Percentiles rank a stretch among this genome's conserved stretches.
These are phyloP conservation scores for Batillaria attramentaria DNA, from an alignment of 1,140 invertebrate genomes.

Conservation along the genomic window DNA sequence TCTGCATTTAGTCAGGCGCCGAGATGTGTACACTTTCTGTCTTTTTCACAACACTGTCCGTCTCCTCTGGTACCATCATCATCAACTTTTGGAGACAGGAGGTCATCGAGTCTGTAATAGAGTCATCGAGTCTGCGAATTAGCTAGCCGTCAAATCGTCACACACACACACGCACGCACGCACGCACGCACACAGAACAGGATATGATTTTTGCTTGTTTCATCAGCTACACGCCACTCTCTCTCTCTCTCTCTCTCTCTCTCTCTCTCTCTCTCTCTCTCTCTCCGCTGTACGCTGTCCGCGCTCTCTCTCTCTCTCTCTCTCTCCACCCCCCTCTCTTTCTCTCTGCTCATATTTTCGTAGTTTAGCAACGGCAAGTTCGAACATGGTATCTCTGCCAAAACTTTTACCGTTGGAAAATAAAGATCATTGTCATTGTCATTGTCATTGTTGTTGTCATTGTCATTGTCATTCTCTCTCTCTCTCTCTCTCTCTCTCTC, in stretches of 20 bases:
- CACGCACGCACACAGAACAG: not conserved
- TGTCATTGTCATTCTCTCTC: too few relatives aligned
- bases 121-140: too few relatives aligned
- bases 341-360: too few relatives aligned
- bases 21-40: not conserved
- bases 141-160: not conserved
- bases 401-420: too few relatives aligned
- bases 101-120: slow-evolving; percentile 8
- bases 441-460: too few relatives aligned
- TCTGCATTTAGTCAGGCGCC: not conserved
- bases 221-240: not conserved
- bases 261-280: not conserved
- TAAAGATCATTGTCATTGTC: too few relatives aligned
- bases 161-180: not conserved
- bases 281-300: too few relatives aligned
- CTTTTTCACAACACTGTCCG: not conserved
- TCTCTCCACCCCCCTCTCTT: too few relatives aligned
- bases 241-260: not conserved
- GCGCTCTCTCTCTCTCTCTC: too few relatives aligned
- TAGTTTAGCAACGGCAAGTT: too few relatives aligned
- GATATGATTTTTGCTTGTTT: not conserved
- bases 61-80: slow-evolving; percentile 18
- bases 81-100: slow-evolving; percentile 18
- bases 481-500: not conserved
- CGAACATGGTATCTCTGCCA: too few relatives aligned